These are phyloP conservation scores for Molossus molossus DNA, from an alignment of 2,797 vertebrate species.

Conservation along the genomic window DNA sequence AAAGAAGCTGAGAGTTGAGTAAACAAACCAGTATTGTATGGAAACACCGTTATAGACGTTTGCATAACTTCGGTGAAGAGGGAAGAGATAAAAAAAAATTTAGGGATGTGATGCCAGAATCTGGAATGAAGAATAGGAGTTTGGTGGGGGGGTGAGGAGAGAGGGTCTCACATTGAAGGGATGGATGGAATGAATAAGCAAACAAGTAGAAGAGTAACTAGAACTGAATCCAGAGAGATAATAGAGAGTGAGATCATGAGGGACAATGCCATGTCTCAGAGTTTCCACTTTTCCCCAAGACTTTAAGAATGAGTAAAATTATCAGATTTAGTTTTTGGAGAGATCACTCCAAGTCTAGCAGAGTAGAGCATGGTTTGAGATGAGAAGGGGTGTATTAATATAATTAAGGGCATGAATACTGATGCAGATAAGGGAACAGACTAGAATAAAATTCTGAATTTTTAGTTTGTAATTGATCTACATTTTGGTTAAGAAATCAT, in stretches of 20 bases:
- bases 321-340: background rate
- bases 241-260: background rate
- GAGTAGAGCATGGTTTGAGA: constrained; percentile 15
- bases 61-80: background rate
- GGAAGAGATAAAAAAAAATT: background rate
- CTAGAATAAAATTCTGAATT: constrained; percentile 49
- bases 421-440: constrained; percentile 32
- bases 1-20: background rate
- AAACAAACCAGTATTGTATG: constrained; percentile 27
- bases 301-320: background rate
- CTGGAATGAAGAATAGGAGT: background rate
- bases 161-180: background rate
- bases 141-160: background rate
- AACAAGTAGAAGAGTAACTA: background rate
- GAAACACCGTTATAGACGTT: constrained; percentile 19
- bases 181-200: background rate
- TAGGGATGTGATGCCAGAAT: background rate
- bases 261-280: background rate
- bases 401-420: constrained; percentile 53
- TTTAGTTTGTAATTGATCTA: constrained; percentile 49
- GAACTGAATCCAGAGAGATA: background rate
- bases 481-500: constrained; percentile 50
- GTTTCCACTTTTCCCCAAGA: background rate
- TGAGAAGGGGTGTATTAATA: background rate
- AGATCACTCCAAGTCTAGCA: background rate